Evolutionary conservation across 92 coral and sea anemone species (phyloP).

Genomic region (Galaxea fascicularis): DNA sequence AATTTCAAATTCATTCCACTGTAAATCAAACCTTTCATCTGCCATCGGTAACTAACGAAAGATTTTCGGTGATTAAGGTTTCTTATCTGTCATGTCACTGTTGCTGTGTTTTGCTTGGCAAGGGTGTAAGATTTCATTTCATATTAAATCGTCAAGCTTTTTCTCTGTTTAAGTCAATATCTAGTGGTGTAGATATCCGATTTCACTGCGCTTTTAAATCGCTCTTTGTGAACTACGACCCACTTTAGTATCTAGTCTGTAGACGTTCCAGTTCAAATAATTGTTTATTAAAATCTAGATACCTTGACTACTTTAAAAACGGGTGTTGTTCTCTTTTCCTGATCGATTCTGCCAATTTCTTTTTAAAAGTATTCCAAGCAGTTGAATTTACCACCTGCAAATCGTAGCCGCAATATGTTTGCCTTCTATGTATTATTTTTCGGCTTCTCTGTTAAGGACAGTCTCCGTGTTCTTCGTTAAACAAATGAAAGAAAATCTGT

Average conservation of each 20-base stretch:
- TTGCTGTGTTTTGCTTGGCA: slow-evolving; percentile 20
- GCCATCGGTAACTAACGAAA: background rate
- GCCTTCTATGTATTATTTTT: background rate
- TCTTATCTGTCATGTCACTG: slow-evolving; percentile 1
- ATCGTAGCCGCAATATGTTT: too few relatives aligned
- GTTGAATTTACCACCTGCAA: slow-evolving; percentile 7
- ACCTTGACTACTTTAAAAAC: background rate
- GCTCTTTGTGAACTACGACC: background rate
- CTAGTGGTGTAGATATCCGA: background rate
- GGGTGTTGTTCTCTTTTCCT: background rate
- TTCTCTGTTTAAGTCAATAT: slow-evolving; percentile 25
- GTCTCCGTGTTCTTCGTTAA: background rate
- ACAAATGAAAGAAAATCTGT: background rate
- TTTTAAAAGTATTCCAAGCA: background rate
- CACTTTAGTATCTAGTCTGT: background rate
- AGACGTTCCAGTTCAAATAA: background rate
- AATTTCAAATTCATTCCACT: slow-evolving; percentile 7
- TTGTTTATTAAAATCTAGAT: background rate
- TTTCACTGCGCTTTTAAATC: background rate
- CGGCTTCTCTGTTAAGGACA: background rate
- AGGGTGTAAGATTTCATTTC: slow-evolving; percentile 33
- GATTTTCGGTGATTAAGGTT: too few relatives aligned
- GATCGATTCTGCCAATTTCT: background rate
- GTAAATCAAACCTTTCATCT: slow-evolving; percentile 15
- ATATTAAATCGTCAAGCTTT: slow-evolving; percentile 26